Evolutionary conservation across 2,113 vertebrate genomes (phyloP), one percentile per base, ranked within the genome.

Genomic region (Nycticebus coucang): DNA sequence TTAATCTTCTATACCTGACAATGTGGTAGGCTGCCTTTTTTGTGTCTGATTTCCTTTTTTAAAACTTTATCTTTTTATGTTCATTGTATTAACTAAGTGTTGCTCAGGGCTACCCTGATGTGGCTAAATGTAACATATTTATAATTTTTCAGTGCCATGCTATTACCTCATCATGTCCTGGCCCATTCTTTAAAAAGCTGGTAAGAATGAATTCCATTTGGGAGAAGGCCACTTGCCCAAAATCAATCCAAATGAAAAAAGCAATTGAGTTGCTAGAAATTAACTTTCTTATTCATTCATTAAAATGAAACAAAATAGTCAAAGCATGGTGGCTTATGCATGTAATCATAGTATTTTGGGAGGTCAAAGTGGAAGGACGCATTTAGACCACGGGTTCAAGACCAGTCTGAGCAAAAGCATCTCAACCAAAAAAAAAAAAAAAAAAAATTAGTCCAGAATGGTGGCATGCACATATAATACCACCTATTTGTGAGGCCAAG

Each of bases 131-230:
- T 35, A 19, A 60, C 4, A 8, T 93, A 18, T 68, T 7, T 81
- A 75, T 86, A 86, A 95, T n/a, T 93, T 79, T 19, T 71, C 45
- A 55, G 77, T 81, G 55, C 18, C 62, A 19, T 91, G 57, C n/a
- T 86, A 45, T 85, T 53, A 78, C 0, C 4, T 57, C 41, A 69
- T 55, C 50, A 74, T 21, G 11, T 86, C 30, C 30, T 60, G 71
- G 26, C 72, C 71, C 26, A 81, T 93, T 95, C 22, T 93, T 90
- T 45, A 89, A 45, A 77, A 93, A 92, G 35, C 45, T 78, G 37
- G 55, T 87, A 92, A 95, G 55, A 81, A 96, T 85, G 18, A 78
- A 88, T 79, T 85, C 21, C 82, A 82, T 93, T 68, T 92, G n/a
- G 60, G 41, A 71, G 62, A 80, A 87, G 78, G 59, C 71, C 28